Conservation (phyloP, 53 echinoderm and acorn worm species). For the Zoroaster sp. region DNA sequence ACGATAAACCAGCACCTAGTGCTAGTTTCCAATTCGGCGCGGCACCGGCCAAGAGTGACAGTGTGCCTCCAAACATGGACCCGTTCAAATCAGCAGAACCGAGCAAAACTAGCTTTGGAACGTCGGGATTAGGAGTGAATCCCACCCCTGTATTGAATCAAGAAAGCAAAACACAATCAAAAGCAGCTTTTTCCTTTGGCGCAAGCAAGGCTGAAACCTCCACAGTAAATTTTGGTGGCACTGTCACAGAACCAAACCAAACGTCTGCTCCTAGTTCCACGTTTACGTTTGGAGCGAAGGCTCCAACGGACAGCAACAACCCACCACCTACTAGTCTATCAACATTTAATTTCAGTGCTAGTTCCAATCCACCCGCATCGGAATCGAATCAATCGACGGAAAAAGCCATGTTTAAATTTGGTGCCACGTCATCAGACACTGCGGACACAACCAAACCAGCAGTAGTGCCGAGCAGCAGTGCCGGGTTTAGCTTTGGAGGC, state of each 20-base stretch:
- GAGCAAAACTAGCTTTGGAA: background rate
- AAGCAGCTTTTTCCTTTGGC: conserved; percentile 56
- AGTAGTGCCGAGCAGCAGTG: background rate
- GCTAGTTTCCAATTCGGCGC: conserved; percentile 70
- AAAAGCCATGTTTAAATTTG: conserved; percentile 52
- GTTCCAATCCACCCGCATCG: conserved; percentile 1
- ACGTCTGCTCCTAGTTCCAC: background rate
- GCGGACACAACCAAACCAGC: background rate
- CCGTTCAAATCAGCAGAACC: conserved; percentile 30
- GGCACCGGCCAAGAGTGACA: background rate
- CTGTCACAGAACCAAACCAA: conserved; percentile 7
- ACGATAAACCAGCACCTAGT: conserved; percentile 7
- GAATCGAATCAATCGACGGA: background rate
- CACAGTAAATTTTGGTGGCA: conserved; percentile 22
- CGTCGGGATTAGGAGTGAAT: background rate
- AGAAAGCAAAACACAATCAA: background rate
- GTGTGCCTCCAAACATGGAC: conserved; percentile 12
- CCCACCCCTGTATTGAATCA: background rate
- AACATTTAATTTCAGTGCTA: conserved; percentile 23
- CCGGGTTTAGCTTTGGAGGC: conserved; percentile 9
- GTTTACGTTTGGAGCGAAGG: conserved; percentile 63
- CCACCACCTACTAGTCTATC: background rate
- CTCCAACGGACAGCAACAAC: conserved; percentile 5
- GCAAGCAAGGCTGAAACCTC: conserved; percentile 41
- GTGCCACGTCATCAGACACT: conserved; percentile 33